Evolutionary conservation across 2,888 invertebrate species (phyloP).

Genomic region (Caenorhabditis sinica): DNA sequence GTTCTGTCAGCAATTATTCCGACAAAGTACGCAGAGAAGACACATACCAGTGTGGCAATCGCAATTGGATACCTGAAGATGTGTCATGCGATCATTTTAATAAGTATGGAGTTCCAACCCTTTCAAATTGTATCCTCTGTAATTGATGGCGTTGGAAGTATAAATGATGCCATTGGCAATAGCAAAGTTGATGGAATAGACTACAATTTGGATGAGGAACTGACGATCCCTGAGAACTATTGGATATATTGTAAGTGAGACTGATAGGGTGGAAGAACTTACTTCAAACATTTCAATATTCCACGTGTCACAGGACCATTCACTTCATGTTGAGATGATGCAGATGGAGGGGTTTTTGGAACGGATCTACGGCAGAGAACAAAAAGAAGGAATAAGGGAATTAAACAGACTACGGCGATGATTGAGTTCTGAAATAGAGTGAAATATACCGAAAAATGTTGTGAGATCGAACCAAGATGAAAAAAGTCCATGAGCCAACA

Average conservation of each 20-base stretch:
- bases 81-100: too few species aligned
- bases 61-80: conserved; percentile 48
- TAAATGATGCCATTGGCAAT: conserved; percentile 55
- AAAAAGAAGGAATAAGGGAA: conserved; percentile 51
- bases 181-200: conserved; percentile 53
- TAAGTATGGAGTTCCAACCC: conserved; percentile 9
- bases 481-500: conserved; percentile 46
- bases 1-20: conserved; percentile 54
- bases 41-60: conserved; percentile 44
- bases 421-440: conserved; percentile 9
- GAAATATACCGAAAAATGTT: background rate
- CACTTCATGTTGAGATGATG: conserved; percentile 47
- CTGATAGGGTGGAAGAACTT: background rate
- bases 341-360: conserved; percentile 55
- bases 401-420: conserved; percentile 18
- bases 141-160: conserved; percentile 53
- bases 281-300: conserved; percentile 55
- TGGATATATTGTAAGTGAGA: background rate
- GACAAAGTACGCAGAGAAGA: conserved; percentile 47
- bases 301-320: conserved; percentile 36
- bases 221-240: conserved; percentile 55
- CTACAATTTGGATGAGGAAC: conserved; percentile 52
- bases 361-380: conserved; percentile 33
- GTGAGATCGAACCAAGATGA: conserved; percentile 27
- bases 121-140: conserved; percentile 51